A percentile compares a stretch with the other conserved stretches of the same genome.
phyloP scores from a whole-genome alignment of 2,888 invertebrate genomes.

The Ethmia dodecea region DNA sequence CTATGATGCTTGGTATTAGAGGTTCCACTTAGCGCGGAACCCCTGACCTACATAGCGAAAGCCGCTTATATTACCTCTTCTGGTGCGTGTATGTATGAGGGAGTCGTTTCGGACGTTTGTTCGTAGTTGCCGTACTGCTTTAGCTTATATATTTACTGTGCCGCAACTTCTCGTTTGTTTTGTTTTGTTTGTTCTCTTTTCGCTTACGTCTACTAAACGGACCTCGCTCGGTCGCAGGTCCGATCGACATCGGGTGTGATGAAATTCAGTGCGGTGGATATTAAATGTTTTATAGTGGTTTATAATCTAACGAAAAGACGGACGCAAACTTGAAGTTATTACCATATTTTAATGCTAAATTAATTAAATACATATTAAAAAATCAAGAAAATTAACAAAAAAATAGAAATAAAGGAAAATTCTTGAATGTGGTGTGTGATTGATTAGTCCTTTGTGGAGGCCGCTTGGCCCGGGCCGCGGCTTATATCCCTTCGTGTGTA shows the following conservation, averaged over 20 bases:
- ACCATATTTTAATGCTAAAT: conserved; percentile 78
- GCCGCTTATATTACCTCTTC: too few species aligned
- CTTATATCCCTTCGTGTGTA: conserved; percentile 51
- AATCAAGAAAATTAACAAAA: conserved; percentile 58
- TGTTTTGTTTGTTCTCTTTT: conserved; percentile 72
- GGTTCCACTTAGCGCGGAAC: too few species aligned
- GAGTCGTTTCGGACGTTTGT: too few species aligned
- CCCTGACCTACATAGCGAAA: too few species aligned
- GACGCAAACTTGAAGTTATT: conserved; percentile 71
- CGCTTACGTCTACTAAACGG: conserved; percentile 55
- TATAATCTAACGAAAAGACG: conserved; percentile 55
- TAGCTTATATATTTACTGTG: too few species aligned
- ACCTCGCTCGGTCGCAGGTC: conserved; percentile 42
- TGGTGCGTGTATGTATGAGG: neutral
- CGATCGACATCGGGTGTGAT: conserved; percentile 44
- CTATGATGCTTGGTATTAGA: too few species aligned
- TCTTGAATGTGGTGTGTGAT: conserved; percentile 73
- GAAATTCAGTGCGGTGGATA: conserved; percentile 47
- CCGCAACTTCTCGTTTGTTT: conserved; percentile 66
- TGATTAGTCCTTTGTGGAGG: conserved; percentile 53
- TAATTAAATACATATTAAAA: conserved; percentile 60
- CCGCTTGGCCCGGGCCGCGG: conserved; percentile 19
- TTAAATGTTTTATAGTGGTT: conserved; percentile 48
- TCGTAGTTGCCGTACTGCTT: too few species aligned
- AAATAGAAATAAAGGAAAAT: conserved; percentile 74